Conservation (phyloP, 2,888 invertebrate species). For the Xanthorhoe spadicearia region DNA sequence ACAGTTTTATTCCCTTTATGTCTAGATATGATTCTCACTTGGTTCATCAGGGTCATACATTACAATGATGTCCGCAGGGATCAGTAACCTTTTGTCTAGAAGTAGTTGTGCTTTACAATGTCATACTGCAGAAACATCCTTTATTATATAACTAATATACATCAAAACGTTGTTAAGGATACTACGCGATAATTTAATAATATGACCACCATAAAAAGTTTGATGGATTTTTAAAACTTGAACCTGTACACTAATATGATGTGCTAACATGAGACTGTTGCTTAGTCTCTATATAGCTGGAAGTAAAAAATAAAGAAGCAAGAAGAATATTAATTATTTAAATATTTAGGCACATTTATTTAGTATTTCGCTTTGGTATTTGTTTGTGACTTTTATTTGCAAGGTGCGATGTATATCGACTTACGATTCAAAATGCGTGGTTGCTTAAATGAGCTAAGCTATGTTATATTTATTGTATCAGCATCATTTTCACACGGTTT, state of each 20-base stretch:
- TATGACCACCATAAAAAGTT: neutral
- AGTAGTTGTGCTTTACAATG: neutral
- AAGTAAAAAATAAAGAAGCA: neutral
- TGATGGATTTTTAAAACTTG: conserved; percentile 5
- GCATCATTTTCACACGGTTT: conserved; percentile 15
- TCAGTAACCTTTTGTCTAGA: neutral
- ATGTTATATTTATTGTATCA: neutral
- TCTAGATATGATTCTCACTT: neutral
- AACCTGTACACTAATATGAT: conserved; percentile 1
- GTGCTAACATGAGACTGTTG: neutral
- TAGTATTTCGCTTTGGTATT: neutral
- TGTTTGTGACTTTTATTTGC: neutral
- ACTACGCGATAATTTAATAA: neutral
- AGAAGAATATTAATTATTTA: neutral
- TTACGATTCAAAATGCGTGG: neutral
- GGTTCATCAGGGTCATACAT: neutral
- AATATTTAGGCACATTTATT: too few species aligned
- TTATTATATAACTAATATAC: neutral
- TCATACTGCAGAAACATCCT: neutral
- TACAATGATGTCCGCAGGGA: neutral
- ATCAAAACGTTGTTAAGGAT: neutral
- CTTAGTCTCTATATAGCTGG: neutral
- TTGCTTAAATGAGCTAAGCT: neutral
- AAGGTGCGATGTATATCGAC: neutral
- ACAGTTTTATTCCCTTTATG: conserved; percentile 15